phyloP scores from a whole-genome alignment of 2,113 vertebrate genomes.

The Serilophus lunatus region DNA sequence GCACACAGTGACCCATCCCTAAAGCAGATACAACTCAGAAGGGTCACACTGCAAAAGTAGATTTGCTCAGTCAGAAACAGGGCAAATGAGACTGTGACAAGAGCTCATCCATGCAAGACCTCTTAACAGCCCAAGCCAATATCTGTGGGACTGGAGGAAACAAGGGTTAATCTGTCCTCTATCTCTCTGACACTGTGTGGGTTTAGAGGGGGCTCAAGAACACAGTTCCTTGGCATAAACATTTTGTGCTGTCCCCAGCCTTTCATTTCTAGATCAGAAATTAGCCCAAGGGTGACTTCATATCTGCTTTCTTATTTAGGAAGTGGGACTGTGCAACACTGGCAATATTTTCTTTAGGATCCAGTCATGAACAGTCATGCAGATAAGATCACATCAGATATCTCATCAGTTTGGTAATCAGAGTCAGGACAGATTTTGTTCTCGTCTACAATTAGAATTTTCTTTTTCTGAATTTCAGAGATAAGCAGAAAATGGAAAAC shows the following conservation, averaged over 20 bases:
- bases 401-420: not conserved
- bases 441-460: not conserved
- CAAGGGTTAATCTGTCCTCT: rapidly evolving
- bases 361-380: not conserved
- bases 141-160: not conserved
- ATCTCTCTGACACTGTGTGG: not conserved
- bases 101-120: rapidly evolving
- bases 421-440: not conserved
- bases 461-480: not conserved
- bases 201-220: not conserved
- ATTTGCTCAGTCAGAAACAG: not conserved
- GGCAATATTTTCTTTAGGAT: not conserved
- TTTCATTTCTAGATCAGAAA: not conserved
- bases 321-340: not conserved
- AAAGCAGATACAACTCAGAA: not conserved
- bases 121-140: not conserved
- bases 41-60: not conserved
- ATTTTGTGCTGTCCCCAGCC: not conserved
- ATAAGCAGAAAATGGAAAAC: conserved; percentile 7
- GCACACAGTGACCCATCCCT: not conserved
- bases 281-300: not conserved
- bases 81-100: not conserved
- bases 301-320: not conserved
- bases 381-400: not conserved
- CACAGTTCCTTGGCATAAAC: not conserved